Conservation (phyloP, 1,140 invertebrate genomes). For the Hylaeus anthracinus region DNA sequence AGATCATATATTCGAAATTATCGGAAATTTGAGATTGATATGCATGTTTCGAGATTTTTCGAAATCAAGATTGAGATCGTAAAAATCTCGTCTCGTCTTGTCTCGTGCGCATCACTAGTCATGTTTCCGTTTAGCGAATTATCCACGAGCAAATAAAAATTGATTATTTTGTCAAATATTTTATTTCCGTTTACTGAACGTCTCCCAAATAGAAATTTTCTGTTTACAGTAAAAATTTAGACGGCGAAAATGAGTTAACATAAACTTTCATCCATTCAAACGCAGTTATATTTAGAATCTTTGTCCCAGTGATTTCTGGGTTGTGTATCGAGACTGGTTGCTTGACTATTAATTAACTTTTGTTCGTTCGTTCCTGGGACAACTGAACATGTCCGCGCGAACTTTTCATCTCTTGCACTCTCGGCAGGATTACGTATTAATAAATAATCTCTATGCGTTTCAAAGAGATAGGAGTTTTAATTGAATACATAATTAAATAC, state of each 20-base stretch:
- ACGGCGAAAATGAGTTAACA: conserved; percentile 8
- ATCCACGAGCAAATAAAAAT: background rate
- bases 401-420: background rate
- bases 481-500: no score
- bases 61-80: no score
- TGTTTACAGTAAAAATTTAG: background rate
- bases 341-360: background rate
- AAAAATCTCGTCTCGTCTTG: no score
- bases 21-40: no score
- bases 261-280: background rate
- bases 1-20: no score
- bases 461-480: no score
- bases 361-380: background rate
- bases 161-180: background rate
- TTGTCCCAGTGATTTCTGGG: conserved; percentile 5
- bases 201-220: conserved; percentile 28
- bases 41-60: no score
- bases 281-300: conserved; percentile 1
- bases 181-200: no score
- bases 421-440: conserved; percentile 5
- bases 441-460: background rate
- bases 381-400: no score
- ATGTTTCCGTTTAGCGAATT: background rate
- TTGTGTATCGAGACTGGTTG: background rate
- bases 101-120: no score